Base-by-base conservation (phyloP, 2,888 invertebrate species). In the Chesias legatella region DNA sequence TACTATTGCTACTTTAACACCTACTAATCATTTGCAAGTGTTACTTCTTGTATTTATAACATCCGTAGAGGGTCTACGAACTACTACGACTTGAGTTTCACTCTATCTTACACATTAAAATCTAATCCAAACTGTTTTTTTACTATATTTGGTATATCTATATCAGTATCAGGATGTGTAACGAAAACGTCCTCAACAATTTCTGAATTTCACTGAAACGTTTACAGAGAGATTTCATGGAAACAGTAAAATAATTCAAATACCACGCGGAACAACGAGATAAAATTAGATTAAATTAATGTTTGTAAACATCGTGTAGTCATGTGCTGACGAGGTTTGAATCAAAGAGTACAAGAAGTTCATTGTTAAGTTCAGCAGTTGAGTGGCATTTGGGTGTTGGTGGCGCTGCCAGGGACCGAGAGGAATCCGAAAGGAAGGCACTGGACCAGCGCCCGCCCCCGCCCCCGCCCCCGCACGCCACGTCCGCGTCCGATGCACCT, bases 291-390 rank as follows among this genome's bases (percentile, higher is more conserved):
- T 61, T 63, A 63, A 72, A 77, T 77, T 68, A 63, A 73, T 79
- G 81, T 81, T 81, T 75, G 79, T 80, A 80, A 80, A 81, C 79
- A 79, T 57, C 51, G 54, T 59, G 56, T 56, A 61, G 56, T 53
- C 60, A 54, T 52, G 56, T 53, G 51, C 46, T 58, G 58, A 49
- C 56, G 53, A 63, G 68, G 71, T 61, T 72, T 70, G 67, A 73
- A 67, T 69, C 58, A 69, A 72, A 73, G 69, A 72, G 61, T 72
- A 55, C 51, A 63, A 58, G 70, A 80, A 83, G 84, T 82, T 84
- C 81, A 83, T 80, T 83, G 84, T 77, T 77, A 81, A 83, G 82
- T 78, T 82, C 80, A 81, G 56, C 48, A 58, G 69, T 61, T 65
- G 68, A 67, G 65, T 72, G 72, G 72, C 62, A 59, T 58, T 51